phyloP scores from a whole-genome alignment of 2,888 invertebrate genomes.

The Taphrorychus bicolor region DNA sequence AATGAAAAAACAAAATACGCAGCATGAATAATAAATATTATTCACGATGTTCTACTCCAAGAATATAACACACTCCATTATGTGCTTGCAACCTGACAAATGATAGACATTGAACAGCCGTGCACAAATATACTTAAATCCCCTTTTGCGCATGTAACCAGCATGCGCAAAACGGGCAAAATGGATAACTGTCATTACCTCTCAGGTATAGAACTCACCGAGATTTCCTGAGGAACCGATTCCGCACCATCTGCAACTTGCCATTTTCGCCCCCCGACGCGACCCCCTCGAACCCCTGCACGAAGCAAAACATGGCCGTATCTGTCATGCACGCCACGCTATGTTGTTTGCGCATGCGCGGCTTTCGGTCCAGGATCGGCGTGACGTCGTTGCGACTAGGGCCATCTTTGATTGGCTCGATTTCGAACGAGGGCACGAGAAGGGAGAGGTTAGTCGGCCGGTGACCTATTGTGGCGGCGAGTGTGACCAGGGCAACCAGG shows the following conservation, averaged over 20 bases:
- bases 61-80: too few relatives aligned
- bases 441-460: constrained; percentile 30
- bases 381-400: constrained; percentile 12
- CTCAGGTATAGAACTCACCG: constrained; percentile 36
- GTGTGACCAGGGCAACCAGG: background rate
- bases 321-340: constrained; percentile 47
- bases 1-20: too few relatives aligned
- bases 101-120: too few relatives aligned
- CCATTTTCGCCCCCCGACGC: constrained; percentile 21
- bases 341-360: constrained; percentile 43
- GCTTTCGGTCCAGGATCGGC: constrained; percentile 5
- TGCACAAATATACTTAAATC: too few relatives aligned
- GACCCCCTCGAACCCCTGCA: constrained; percentile 33
- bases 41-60: too few relatives aligned
- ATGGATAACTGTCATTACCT: too few relatives aligned
- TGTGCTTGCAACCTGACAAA: too few relatives aligned
- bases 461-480: constrained; percentile 31
- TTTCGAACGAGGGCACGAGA: constrained; percentile 16
- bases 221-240: constrained; percentile 33
- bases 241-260: constrained; percentile 25
- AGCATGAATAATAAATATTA: too few relatives aligned
- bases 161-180: too few relatives aligned
- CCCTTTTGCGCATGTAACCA: too few relatives aligned
- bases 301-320: constrained; percentile 58
- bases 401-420: constrained; percentile 19